A percentile compares a stretch with the other conserved stretches of the same genome.
Conservation (phyloP, 2,888 invertebrate species). For the Trichacis sp. region DNA sequence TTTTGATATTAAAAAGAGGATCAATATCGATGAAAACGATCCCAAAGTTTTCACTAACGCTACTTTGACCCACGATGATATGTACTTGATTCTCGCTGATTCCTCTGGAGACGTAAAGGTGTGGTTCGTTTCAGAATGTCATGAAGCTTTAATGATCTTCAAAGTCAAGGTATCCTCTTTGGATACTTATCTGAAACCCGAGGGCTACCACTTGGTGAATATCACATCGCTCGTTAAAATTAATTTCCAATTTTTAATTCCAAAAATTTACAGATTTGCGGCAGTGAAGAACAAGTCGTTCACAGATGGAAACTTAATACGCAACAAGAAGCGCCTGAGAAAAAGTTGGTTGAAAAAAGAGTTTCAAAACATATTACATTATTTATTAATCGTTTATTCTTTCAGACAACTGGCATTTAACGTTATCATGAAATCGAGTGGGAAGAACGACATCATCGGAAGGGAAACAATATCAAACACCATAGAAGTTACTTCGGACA, state of each 20-base stretch:
- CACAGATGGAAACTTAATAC: constrained; percentile 58
- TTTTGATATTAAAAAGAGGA: constrained; percentile 49
- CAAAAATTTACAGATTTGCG: constrained; percentile 55
- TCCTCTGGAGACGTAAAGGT: constrained; percentile 67
- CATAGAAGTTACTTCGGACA: constrained; percentile 57
- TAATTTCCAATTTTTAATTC: no score
- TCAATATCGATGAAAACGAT: constrained; percentile 48
- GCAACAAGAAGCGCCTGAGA: constrained; percentile 40
- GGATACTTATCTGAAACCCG: constrained; percentile 57
- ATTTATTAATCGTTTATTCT: no score
- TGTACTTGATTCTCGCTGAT: constrained; percentile 67
- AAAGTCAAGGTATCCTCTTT: constrained; percentile 58
- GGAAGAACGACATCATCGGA: constrained; percentile 49
- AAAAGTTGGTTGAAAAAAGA: constrained; percentile 39
- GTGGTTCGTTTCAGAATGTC: constrained; percentile 59
- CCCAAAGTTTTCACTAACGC: constrained; percentile 59
- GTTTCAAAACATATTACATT: no score
- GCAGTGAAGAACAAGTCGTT: constrained; percentile 55
- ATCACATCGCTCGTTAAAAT: no score
- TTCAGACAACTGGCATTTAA: constrained; percentile 58
- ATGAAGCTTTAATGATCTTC: constrained; percentile 54
- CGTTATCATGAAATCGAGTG: constrained; percentile 53
- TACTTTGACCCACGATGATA: constrained; percentile 67
- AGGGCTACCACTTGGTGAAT: constrained; percentile 56
- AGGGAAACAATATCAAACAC: constrained; percentile 54